Conservation (phyloP, 2,113 vertebrate species). For the Oenanthe melanoleuca region DNA sequence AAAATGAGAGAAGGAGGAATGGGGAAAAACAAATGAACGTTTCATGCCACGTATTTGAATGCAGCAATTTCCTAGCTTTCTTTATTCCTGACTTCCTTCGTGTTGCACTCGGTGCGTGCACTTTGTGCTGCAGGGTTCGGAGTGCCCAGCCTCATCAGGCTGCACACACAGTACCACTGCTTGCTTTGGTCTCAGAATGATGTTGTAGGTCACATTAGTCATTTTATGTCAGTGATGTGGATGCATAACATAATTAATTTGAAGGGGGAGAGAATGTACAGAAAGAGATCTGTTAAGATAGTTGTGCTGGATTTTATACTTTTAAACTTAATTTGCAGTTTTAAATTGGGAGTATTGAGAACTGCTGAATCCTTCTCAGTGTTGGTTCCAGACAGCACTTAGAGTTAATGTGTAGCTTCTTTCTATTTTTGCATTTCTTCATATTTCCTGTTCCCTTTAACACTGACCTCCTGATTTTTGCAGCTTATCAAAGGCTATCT, state of each 20-base stretch:
- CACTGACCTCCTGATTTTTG: not conserved
- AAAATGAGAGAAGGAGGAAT: constrained; percentile 3
- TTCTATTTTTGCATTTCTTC: not conserved
- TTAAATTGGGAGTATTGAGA: not conserved
- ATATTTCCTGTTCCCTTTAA: not conserved
- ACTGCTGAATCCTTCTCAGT: not conserved
- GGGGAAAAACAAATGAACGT: constrained; percentile 25
- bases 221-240: not conserved
- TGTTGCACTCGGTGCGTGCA: accelerated
- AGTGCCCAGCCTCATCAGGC: not conserved
- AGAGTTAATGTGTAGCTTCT: not conserved
- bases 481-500: not conserved
- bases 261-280: not conserved
- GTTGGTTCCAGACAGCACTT: not conserved
- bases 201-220: not conserved
- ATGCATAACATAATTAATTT: not conserved
- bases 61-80: not conserved
- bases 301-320: not conserved
- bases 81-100: accelerated
- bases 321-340: not conserved
- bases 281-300: not conserved
- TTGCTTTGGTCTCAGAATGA: not conserved
- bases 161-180: accelerated
- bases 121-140: not conserved
- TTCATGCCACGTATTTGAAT: not conserved